Conservation (phyloP, 1,140 invertebrate genomes). For the Leptestheria dahalacensis region DNA sequence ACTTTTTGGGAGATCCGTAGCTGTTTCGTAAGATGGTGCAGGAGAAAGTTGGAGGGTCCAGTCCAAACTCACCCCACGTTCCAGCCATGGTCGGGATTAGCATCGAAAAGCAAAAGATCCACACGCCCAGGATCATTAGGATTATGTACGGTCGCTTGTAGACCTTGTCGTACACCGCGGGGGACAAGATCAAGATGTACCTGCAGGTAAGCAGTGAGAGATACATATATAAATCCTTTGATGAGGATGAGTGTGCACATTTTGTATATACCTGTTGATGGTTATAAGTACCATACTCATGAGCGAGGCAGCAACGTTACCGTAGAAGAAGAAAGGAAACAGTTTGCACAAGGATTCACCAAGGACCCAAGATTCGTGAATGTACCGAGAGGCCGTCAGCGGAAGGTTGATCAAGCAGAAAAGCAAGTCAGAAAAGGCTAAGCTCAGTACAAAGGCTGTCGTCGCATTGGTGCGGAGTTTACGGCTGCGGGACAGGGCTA, state of each 20-base stretch:
- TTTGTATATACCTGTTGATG: constrained; percentile 52
- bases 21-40: constrained; percentile 62
- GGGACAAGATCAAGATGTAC: constrained; percentile 63
- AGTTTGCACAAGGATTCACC: constrained; percentile 59
- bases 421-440: constrained; percentile 68
- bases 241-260: neutral
- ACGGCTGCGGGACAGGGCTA: constrained; percentile 54
- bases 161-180: constrained; percentile 52
- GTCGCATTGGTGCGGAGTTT: constrained; percentile 65
- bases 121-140: constrained; percentile 58
- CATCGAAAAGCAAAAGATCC: constrained; percentile 47
- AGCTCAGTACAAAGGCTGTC: constrained; percentile 69
- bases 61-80: constrained; percentile 61
- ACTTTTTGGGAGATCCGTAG: constrained; percentile 62
- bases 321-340: constrained; percentile 78
- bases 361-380: constrained; percentile 62
- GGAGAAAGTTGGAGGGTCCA: constrained; percentile 59
- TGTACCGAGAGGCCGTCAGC: constrained; percentile 61
- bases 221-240: neutral
- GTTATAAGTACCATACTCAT: constrained; percentile 81
- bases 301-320: constrained; percentile 70
- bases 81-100: constrained; percentile 58
- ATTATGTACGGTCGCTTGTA: constrained; percentile 52
- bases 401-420: constrained; percentile 73
- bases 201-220: neutral